Conservation (phyloP, 2,113 vertebrate species). For the Indicator indicator region DNA sequence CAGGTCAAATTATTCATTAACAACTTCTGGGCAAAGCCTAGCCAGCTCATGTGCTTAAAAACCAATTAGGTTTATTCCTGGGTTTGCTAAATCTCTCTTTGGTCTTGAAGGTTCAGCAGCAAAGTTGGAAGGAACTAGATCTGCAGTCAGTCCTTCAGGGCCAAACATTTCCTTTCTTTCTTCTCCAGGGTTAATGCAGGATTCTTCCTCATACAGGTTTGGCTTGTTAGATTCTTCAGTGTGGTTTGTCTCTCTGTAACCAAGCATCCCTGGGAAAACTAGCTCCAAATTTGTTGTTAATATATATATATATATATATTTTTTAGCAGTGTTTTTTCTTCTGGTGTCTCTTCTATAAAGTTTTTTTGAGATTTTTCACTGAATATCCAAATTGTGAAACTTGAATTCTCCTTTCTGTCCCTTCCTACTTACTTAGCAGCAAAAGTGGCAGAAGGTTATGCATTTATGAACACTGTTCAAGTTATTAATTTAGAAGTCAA, state of each 20-base stretch:
- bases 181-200: not conserved
- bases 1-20: not conserved
- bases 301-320: no score
- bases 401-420: not conserved
- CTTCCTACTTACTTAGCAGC: not conserved
- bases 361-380: not conserved
- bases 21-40: not conserved
- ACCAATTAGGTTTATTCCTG: not conserved
- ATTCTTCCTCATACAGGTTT: not conserved
- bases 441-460: not conserved
- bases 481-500: not conserved
- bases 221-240: fast-evolving
- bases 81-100: not conserved
- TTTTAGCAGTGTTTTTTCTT: not conserved
- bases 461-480: not conserved
- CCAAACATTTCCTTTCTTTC: not conserved
- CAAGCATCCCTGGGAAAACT: not conserved
- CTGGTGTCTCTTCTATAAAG: not conserved
- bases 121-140: not conserved
- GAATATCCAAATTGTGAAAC: not conserved
- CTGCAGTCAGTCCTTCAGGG: not conserved
- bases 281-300: not conserved
- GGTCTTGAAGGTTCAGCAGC: not conserved
- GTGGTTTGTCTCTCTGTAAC: not conserved
- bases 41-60: not conserved